Base-by-base conservation (phyloP, 64 coral and sea anemone species). In the Porites lutea region DNA sequence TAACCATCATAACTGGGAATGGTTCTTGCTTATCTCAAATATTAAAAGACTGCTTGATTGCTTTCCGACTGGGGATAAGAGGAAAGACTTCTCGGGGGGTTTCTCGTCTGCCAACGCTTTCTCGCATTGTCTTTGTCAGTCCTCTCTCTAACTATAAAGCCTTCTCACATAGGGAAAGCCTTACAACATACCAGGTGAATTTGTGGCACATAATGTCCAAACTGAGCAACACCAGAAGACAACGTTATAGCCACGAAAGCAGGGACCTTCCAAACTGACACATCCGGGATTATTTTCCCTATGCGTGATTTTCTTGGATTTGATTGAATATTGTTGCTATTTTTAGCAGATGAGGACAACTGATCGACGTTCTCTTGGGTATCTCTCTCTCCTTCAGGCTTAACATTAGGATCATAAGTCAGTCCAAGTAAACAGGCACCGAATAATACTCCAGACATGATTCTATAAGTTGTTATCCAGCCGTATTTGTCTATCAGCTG, bases 341-440 rank as follows among this genome's bases (percentile, higher is more conserved):
- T 37, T 0, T 57, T 57, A 57, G 12, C 54, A 5, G 54, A 57
- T 57, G 54, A 57, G 4, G 46, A 15, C 13, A 49, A 43, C 45
- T 13, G 45, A 14, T 48, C 5, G 3, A 4, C 13, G 6, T 49
- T 48, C 4, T 15, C 45, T 4, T 48, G 72, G 10, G 47, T 74
- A 3, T 48, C 37, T 13, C 15, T 16, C 10, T 46, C 72, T 13
- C 4, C 45, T 13, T 53, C 75, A 11, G 18, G 1, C n/a, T 84
- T 52, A 23, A 84, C 81, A 52, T 84, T 65, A 47, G 81, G 61
- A 52, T 84, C 81, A 65, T 65, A 84, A 52, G 43, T 65, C 2
- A 84, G 0, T 47, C 37, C 81, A 5, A 65, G 13, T 15, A 65
- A 22, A n/a, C 59, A 69, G 5, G 46, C 21, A 4, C 37, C 65